Evolutionary conservation across 1,140 invertebrate species (phyloP), one percentile per base, ranked within the genome.

Genomic region (Diprion similis): DNA sequence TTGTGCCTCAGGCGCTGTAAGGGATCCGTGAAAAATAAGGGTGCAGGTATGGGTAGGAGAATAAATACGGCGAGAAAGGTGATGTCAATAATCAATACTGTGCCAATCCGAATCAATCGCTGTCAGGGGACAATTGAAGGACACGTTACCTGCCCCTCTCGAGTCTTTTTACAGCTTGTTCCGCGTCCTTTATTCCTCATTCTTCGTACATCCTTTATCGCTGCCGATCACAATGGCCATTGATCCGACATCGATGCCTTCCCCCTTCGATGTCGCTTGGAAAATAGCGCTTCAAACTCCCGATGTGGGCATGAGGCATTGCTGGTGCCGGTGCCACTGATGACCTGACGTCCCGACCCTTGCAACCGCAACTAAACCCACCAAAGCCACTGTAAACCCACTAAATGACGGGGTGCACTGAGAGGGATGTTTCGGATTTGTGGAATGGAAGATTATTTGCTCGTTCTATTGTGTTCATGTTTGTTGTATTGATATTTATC

Each of bases 21-120:
- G 24, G 24, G 24, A 37, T 1, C 24, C 6, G 24, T 37, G n/a
- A 59, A 15, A 17, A 59, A 59, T 59, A 59, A 59, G 11, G 51
- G 51, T 15, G 51, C n/a, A 15, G 11, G 24, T 37, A 37, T 37
- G 24, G 24, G 24, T 37, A 37, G 24, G 24, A 37, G 24, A 37
- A 37, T 37, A 37, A 37, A 37, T 37, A 37, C 24, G 24, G 24
- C 6, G 24, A 37, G 24, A 37, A 37, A 37, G 24, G 24, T 37
- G 24, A 37, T 73, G 72, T 78, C 79, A 78, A 80, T 79, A 73
- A 76, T 79, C 74, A 73, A 71, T 68, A 73, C 11, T 59, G 51
- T 17, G n/a, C 51, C 72, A 72, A 78, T 74, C 79, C 75, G 75
- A 78, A 80, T 80, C 78, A 80, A 80, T 80, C 78, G 77, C 67